Evolutionary conservation across 2,113 vertebrate species (phyloP), one percentile per base, ranked within the genome.

Genomic region (Tragelaphus scriptus): DNA sequence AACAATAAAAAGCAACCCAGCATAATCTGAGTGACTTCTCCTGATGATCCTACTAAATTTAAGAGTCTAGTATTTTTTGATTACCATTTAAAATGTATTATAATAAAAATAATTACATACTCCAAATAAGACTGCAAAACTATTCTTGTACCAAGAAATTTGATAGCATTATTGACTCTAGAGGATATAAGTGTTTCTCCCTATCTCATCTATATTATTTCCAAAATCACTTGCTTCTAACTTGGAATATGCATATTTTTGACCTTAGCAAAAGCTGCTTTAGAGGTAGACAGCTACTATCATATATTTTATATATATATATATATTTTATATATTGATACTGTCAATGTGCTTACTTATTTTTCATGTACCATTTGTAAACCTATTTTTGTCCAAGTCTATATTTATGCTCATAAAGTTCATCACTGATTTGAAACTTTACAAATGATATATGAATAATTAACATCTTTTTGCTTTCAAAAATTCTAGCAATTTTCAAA

Each of bases 51-150:
- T 93, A n/a, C 51, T 40, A 85, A 44, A 79, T 58, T 87, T 92
- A 81, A 95, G 8, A n/a, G 19, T 13, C 23, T 71, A 86, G 55
- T 68, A 91, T 30, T 88, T 87, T 79, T 71, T 90, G 16, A 86
- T 95, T 87, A 71, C 16, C 63, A 88, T 84, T 87, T 93, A 94
- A 91, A 93, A 93, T 85, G 47, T 16, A 97, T 51, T 94, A 58
- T 79, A 94, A 32, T 95, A 85, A 87, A 55, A 97, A 49, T 25
- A 94, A 75, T 55, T 88, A 63, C 23, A 85, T 11, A 90, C 1
- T 63, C 44, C 44, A 97, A 85, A 13, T 90, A 80, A 96, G 51
- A 85, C 13, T 88, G 63, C 75, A 87, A 13, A 56, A 61, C 30
- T 88, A 1, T 80, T 91, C 58, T 71, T 92, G 3, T 44, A 49